Conservation (phyloP, 1,140 invertebrate genomes). For the Gonatopus flavifemur region DNA sequence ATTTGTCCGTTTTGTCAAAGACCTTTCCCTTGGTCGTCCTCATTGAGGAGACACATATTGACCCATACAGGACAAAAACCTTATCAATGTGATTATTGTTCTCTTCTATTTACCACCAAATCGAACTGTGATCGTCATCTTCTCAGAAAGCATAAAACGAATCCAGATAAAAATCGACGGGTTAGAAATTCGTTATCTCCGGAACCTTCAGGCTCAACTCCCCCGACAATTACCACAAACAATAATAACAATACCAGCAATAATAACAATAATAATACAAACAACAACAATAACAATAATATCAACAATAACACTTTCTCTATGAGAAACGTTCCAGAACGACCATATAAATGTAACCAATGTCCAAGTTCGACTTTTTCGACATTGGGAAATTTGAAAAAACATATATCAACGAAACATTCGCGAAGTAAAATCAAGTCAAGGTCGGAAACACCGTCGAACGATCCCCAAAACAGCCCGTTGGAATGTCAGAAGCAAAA, state of each 20-base stretch:
- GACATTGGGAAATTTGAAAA: constrained; percentile 76
- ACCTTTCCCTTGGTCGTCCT: constrained; percentile 95
- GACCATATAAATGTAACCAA: constrained; percentile 80
- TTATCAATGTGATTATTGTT: constrained; percentile 90
- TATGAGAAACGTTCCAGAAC: constrained; percentile 74
- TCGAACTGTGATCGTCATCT: constrained; percentile 95
- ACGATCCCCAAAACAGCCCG: constrained; percentile 42
- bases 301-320: constrained; percentile 56
- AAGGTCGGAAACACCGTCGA: constrained; percentile 45
- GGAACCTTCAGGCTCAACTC: constrained; percentile 33
- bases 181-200: constrained; percentile 47
- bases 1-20: constrained; percentile 89
- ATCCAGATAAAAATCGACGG: constrained; percentile 51
- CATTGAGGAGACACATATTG: constrained; percentile 85
- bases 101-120: constrained; percentile 92
- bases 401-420: constrained; percentile 75
- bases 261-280: too few relatives aligned
- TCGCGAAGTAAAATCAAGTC: constrained; percentile 41
- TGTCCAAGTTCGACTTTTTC: constrained; percentile 86
- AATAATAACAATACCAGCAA: too few relatives aligned
- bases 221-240: too few relatives aligned
- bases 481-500: constrained; percentile 40
- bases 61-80: constrained; percentile 96
- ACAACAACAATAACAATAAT: too few relatives aligned
- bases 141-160: constrained; percentile 81